Evolutionary conservation across 2,797 vertebrate species (phyloP).

Genomic region (Pangasius macronema): DNA sequence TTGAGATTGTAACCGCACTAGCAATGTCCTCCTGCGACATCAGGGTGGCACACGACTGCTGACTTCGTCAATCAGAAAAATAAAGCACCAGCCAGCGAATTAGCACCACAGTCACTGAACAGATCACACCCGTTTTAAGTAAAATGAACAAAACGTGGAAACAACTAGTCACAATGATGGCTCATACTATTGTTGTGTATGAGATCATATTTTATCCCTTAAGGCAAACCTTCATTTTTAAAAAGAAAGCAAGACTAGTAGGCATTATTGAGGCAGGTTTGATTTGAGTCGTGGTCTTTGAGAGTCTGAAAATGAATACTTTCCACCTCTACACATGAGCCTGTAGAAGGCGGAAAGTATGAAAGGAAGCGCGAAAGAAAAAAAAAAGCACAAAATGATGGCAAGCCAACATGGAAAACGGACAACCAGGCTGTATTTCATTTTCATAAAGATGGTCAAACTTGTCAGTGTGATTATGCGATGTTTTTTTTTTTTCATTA

Average conservation of each 20-base stretch:
- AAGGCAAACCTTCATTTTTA: not conserved
- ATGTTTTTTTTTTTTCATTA: constrained; percentile 8
- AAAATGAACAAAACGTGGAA: not conserved
- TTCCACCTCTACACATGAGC: constrained; percentile 6
- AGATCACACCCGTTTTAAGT: not conserved
- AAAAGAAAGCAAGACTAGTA: not conserved
- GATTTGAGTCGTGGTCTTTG: constrained; percentile 26
- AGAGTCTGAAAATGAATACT: not conserved
- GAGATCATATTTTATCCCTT: not conserved
- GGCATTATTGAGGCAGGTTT: not conserved
- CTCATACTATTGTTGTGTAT: not conserved
- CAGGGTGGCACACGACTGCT: not conserved
- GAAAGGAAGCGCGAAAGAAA: constrained; percentile 13
- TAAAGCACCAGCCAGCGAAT: not conserved
- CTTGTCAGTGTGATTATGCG: constrained; percentile 44
- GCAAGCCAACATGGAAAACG: constrained; percentile 19
- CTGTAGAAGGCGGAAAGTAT: constrained; percentile 8
- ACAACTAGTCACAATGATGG: not conserved
- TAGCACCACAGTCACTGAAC: not conserved
- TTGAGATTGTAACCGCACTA: not conserved
- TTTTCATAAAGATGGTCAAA: constrained; percentile 46
- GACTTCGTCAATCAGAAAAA: not conserved
- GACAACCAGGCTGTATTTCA: constrained; percentile 26
- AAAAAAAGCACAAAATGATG: not conserved
- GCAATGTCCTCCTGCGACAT: not conserved